Percentiles rank a stretch among this genome's conserved stretches.
phyloP scores from a whole-genome alignment of 2,888 invertebrate genomes.

The Nebria salina region DNA sequence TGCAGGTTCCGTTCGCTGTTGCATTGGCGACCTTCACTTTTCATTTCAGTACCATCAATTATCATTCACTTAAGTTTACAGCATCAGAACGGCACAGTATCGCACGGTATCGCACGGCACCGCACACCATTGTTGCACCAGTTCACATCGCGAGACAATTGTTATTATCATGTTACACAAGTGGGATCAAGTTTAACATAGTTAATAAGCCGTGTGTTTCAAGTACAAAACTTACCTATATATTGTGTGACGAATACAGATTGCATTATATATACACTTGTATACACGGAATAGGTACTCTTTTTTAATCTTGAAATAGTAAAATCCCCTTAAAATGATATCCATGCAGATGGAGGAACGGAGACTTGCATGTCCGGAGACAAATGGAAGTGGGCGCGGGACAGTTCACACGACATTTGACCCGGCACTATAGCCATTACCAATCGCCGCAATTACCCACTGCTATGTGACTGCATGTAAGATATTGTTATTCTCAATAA shows the following conservation, averaged over 20 bases:
- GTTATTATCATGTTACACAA: not conserved
- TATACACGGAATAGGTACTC: too few species aligned
- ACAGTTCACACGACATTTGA: conserved; percentile 63
- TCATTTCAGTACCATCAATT: conserved; percentile 16
- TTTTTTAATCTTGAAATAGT: too few species aligned
- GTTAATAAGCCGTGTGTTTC: not conserved
- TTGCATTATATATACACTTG: too few species aligned
- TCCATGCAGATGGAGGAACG: not conserved
- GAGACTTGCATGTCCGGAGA: conserved; percentile 54
- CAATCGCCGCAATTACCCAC: conserved; percentile 59
- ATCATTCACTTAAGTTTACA: not conserved
- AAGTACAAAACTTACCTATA: not conserved
- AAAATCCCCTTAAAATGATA: too few species aligned
- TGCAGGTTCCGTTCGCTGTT: not conserved
- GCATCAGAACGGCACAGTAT: not conserved
- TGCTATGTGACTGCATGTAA: conserved; percentile 46
- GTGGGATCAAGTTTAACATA: not conserved
- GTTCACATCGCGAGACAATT: not conserved
- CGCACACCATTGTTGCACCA: not conserved
- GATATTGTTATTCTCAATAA: not conserved
- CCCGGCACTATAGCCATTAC: conserved; percentile 60
- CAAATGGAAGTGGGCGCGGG: conserved; percentile 60
- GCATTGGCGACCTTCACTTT: conserved; percentile 11
- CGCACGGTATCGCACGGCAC: too few species aligned
- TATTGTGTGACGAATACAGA: too few species aligned